Evolutionary conservation across 2,113 vertebrate species (phyloP).

Genomic region (Brachyhypopomus gauderio): DNA sequence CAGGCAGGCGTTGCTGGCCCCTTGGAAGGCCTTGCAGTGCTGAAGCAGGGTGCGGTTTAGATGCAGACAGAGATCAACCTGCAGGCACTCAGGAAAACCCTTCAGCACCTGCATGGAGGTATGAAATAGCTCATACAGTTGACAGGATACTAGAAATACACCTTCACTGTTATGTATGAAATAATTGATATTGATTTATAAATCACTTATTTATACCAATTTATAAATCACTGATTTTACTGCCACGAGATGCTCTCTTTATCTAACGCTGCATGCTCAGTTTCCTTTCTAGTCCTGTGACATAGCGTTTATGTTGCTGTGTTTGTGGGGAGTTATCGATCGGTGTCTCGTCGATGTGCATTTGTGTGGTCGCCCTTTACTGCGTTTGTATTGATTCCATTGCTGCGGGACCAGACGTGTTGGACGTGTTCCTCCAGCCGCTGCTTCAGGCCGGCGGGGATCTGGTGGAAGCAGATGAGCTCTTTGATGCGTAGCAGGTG

Average conservation of each 20-base stretch:
- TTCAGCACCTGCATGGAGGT: conserved; percentile 83
- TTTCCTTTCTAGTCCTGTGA: background rate
- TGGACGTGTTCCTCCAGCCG: conserved; percentile 97
- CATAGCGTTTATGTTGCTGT: background rate
- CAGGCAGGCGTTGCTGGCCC: conserved; percentile 91
- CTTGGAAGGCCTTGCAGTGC: conserved; percentile 88
- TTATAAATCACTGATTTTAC: too few relatives aligned
- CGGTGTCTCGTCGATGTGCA: too few relatives aligned
- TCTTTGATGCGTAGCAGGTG: conserved; percentile 96
- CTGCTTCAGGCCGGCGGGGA: conserved; percentile 87
- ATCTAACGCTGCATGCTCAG: too few relatives aligned
- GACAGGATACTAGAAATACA: too few relatives aligned
- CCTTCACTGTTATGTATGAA: too few relatives aligned
- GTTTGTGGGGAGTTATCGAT: background rate
- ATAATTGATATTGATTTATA: too few relatives aligned
- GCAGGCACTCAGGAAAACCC: conserved; percentile 93
- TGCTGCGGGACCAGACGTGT: conserved; percentile 97
- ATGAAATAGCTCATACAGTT: too few relatives aligned
- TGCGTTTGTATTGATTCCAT: conserved; percentile 97
- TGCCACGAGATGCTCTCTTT: background rate
- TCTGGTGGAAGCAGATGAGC: conserved; percentile 98
- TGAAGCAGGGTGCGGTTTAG: conserved; percentile 92
- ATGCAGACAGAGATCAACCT: conserved; percentile 96
- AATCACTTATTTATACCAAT: too few relatives aligned
- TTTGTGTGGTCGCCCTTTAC: conserved; percentile 69